These are phyloP conservation scores for Melanotaenia pygmaea DNA, from an alignment of 2,797 vertebrate species.

Conservation along the genomic window DNA sequence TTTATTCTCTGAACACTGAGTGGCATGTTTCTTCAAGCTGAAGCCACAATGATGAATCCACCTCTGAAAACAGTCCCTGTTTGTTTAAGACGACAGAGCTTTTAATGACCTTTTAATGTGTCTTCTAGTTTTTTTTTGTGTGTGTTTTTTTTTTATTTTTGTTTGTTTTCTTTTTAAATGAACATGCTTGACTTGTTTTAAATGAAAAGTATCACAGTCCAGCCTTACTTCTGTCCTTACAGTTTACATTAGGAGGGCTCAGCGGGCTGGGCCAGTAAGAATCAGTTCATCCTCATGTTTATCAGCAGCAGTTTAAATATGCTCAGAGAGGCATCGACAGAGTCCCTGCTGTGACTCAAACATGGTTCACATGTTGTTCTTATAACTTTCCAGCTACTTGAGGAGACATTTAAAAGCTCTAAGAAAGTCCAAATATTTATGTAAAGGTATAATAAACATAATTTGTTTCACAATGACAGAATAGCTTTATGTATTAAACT, in stretches of 20 bases:
- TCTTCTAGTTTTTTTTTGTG: background rate
- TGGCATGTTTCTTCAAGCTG: background rate
- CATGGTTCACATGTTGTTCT: background rate
- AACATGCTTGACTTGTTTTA: background rate
- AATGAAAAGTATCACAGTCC: background rate
- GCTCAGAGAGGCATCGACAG: background rate
- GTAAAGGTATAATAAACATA: too few species aligned
- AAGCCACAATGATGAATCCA: background rate
- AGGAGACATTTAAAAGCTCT: background rate
- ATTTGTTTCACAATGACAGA: too few species aligned
- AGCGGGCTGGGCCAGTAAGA: constrained; percentile 6
- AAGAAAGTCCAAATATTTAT: background rate
- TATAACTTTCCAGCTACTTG: background rate
- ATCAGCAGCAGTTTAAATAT: constrained; percentile 9
- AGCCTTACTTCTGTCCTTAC: constrained; percentile 13
- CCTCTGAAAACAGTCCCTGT: background rate
- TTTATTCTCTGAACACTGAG: background rate
- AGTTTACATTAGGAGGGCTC: constrained; percentile 45
- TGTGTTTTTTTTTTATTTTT: too few species aligned
- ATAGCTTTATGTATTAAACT: too few species aligned
- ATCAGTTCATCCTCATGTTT: background rate
- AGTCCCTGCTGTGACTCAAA: background rate
- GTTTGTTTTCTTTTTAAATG: background rate
- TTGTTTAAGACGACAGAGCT: background rate
- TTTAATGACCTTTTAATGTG: background rate